Percentiles rank a stretch among this genome's conserved stretches.
These are phyloP conservation scores for Stenurella melanura DNA, from an alignment of 2,888 invertebrate species.

Conservation along the genomic window DNA sequence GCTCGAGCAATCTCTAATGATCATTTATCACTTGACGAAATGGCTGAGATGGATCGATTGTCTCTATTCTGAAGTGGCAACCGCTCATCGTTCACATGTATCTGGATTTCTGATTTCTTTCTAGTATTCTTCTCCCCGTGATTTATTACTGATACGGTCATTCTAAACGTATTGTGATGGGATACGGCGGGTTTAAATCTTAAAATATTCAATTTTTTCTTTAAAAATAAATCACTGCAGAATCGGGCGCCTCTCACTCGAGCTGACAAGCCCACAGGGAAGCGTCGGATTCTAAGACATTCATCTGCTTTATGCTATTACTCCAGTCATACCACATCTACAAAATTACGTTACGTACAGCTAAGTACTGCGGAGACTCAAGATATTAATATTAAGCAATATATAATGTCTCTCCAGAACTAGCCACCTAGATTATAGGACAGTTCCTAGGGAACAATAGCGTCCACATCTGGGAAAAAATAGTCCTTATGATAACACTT, in stretches of 20 bases:
- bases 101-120: slow-evolving; percentile 65
- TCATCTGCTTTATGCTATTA: too few species aligned
- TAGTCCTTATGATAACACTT: too few species aligned
- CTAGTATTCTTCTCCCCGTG: slow-evolving; percentile 54
- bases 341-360: too few species aligned
- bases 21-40: slow-evolving; percentile 67
- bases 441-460: too few species aligned
- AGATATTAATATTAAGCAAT: too few species aligned
- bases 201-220: slow-evolving; percentile 30
- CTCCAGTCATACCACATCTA: too few species aligned
- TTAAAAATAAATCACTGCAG: not conserved
- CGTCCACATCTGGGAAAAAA: too few species aligned
- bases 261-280: not conserved
- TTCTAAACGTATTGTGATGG: slow-evolving; percentile 53
- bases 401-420: too few species aligned
- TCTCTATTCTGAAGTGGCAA: slow-evolving; percentile 67
- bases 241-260: not conserved
- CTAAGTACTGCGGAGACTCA: too few species aligned
- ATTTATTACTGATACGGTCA: slow-evolving; percentile 59
- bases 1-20: slow-evolving; percentile 63
- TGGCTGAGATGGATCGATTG: slow-evolving; percentile 68
- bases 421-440: too few species aligned
- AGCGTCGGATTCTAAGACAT: too few species aligned
- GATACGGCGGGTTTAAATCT: slow-evolving; percentile 18
- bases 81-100: slow-evolving; percentile 67